A percentile compares a stretch with the other conserved stretches of the same genome.
Evolutionary conservation across 2,113 vertebrate genomes (phyloP).

Genomic region (Dolichallabes microphthalmus): DNA sequence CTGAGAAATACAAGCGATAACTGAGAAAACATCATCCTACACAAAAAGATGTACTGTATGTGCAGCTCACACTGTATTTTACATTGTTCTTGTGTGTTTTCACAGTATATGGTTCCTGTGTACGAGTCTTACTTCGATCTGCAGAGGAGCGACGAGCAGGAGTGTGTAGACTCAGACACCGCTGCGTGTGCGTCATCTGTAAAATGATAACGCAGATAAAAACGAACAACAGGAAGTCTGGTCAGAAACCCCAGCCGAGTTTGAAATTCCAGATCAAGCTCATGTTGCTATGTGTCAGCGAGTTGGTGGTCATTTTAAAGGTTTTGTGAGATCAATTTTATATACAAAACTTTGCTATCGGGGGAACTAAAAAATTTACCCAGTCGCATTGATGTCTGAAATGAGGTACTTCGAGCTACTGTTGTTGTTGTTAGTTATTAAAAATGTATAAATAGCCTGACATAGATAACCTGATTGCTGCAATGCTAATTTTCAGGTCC

Average conservation of each 20-base stretch:
- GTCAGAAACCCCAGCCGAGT: not conserved
- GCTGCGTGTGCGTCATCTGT: not conserved
- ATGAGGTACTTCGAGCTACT: not conserved
- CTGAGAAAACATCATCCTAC: not conserved
- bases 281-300: not conserved
- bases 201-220: not conserved
- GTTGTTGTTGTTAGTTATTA: too few relatives aligned
- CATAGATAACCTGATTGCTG: not conserved
- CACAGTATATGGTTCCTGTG: conserved; percentile 34
- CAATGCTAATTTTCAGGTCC: not conserved
- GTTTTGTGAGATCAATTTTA: not conserved
- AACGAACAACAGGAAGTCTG: not conserved
- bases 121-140: conserved; percentile 45
- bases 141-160: conserved; percentile 11
- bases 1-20: too few relatives aligned
- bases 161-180: not conserved
- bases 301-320: not conserved
- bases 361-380: not conserved
- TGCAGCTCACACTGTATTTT: not conserved
- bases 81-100: not conserved
- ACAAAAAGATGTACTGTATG: not conserved
- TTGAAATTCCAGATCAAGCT: not conserved
- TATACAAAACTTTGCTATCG: not conserved
- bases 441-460: too few relatives aligned
- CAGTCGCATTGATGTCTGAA: not conserved